These are phyloP conservation scores for Penaeus vannamei DNA, from an alignment of 1,140 invertebrate species.

Conservation along the genomic window DNA sequence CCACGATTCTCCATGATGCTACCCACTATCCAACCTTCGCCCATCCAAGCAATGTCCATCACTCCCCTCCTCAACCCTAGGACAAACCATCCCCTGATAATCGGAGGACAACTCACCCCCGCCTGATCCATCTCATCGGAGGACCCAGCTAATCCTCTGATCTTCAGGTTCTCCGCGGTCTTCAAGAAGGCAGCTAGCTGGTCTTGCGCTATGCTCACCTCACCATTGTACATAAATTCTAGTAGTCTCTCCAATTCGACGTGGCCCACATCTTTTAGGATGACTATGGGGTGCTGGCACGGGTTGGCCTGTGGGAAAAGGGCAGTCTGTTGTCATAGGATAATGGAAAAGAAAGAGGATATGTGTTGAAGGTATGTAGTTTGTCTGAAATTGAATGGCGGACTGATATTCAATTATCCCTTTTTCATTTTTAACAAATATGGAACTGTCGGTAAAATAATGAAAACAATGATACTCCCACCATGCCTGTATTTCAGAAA, in stretches of 20 bases:
- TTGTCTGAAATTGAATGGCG: too few relatives aligned
- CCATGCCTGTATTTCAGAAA: too few relatives aligned
- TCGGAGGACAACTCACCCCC: conserved; percentile 41
- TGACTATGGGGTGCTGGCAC: conserved; percentile 72
- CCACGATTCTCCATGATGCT: too few relatives aligned
- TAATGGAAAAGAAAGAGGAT: neutral
- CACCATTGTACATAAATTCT: conserved; percentile 90
- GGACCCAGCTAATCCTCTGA: conserved; percentile 86
- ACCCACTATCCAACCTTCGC: too few relatives aligned
- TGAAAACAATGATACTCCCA: too few relatives aligned
- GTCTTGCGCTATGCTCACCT: conserved; percentile 94
- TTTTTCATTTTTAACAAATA: too few relatives aligned
- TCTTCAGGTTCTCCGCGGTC: conserved; percentile 91
- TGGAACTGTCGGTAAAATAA: too few relatives aligned
- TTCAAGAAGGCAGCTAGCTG: conserved; percentile 89
- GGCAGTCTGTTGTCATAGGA: neutral
- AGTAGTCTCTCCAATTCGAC: conserved; percentile 71
- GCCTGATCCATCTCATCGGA: conserved; percentile 64
- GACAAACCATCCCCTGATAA: neutral
- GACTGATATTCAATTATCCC: too few relatives aligned
- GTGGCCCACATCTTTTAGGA: conserved; percentile 72
- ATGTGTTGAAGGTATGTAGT: neutral
- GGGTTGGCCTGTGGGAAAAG: conserved; percentile 62
- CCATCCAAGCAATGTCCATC: too few relatives aligned
- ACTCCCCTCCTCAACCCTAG: too few relatives aligned